Conservation (phyloP, 2,113 vertebrate species). For the Sinocyclocheilus rhinocerous region DNA sequence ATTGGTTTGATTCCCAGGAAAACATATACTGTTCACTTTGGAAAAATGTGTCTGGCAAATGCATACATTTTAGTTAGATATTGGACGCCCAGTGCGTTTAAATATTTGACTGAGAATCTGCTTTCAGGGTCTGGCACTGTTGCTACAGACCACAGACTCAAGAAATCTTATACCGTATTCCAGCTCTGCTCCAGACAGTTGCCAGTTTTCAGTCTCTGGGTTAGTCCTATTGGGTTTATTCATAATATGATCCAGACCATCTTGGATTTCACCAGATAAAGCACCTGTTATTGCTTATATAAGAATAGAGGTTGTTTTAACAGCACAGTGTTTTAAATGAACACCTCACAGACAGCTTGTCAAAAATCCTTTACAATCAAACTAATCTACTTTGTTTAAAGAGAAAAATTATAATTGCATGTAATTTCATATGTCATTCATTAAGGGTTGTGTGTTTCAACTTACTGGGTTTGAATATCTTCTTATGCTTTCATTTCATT, state of each 20-base stretch:
- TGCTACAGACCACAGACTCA: neutral
- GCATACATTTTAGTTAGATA: neutral
- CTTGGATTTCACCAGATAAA: neutral
- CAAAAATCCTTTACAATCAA: neutral
- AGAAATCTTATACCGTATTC: neutral
- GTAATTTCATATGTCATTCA: neutral
- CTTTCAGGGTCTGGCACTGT: neutral
- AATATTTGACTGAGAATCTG: neutral
- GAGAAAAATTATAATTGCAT: neutral
- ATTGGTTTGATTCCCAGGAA: neutral
- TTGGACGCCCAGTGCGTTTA: neutral
- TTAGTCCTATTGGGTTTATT: slow-evolving; percentile 12
- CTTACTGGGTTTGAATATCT: neutral
- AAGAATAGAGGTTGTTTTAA: neutral
- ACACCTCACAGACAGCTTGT: slow-evolving; percentile 18
- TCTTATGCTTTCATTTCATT: neutral
- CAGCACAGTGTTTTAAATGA: neutral
- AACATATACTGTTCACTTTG: neutral
- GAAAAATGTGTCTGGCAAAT: neutral
- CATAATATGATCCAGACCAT: slow-evolving; percentile 41
- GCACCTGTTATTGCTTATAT: slow-evolving; percentile 35
- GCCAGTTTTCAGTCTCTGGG: neutral
- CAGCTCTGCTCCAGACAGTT: neutral
- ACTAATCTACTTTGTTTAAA: neutral
- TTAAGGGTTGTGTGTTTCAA: neutral